Evolutionary conservation across 1,140 invertebrate species (phyloP).

Genomic region (Camponotus pennsylvanicus): DNA sequence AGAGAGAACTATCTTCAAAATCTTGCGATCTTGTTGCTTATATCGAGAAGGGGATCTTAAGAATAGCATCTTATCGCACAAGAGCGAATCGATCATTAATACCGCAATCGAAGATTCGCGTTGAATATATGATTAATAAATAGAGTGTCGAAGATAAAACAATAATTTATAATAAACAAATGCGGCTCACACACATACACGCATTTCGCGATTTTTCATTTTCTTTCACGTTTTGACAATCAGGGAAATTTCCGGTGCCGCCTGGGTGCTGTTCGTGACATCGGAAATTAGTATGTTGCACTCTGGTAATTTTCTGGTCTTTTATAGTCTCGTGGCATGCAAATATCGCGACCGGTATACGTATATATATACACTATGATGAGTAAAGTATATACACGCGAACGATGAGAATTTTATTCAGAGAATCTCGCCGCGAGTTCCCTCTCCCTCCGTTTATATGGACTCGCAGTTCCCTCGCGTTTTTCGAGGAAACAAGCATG

Average conservation of each 20-base stretch:
- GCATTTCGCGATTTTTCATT: slow-evolving; percentile 14
- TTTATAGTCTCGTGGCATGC: slow-evolving; percentile 68
- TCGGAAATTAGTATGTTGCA: slow-evolving; percentile 63
- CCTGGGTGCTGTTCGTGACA: slow-evolving; percentile 36
- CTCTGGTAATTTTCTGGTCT: slow-evolving; percentile 65
- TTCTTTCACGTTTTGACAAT: slow-evolving; percentile 50
- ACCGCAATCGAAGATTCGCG: slow-evolving; percentile 12
- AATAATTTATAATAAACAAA: slow-evolving; percentile 15
- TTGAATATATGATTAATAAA: slow-evolving; percentile 20
- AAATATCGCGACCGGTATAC: slow-evolving; percentile 31
- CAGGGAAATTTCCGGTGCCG: slow-evolving; percentile 43
- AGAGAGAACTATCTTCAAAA: not conserved
- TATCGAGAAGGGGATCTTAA: not conserved
- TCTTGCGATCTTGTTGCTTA: not conserved
- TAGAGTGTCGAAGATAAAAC: slow-evolving; percentile 6
- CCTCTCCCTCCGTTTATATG: slow-evolving; percentile 34
- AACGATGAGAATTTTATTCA: slow-evolving; percentile 69
- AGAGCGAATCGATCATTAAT: slow-evolving; percentile 33
- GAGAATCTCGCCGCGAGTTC: slow-evolving; percentile 40
- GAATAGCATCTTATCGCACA: not conserved
- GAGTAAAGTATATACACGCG: slow-evolving; percentile 24
- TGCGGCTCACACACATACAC: not conserved
- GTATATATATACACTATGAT: not conserved
- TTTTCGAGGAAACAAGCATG: slow-evolving; percentile 69
- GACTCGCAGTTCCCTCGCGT: slow-evolving; percentile 43